These are phyloP conservation scores for Etheostoma cragini DNA, from an alignment of 2,113 vertebrate genomes.

Conservation along the genomic window DNA sequence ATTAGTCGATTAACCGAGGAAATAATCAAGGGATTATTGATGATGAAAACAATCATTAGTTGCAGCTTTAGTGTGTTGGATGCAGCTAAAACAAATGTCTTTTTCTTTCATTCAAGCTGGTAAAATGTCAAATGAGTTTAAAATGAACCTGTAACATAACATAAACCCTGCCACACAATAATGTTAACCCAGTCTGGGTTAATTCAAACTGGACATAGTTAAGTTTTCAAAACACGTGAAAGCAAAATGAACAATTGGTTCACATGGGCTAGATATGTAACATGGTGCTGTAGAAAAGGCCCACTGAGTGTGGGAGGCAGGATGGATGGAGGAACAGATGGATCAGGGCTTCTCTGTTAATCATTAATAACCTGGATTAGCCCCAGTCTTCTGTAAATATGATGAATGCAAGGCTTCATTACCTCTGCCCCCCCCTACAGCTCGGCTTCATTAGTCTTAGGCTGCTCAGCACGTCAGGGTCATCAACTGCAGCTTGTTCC, in stretches of 20 bases:
- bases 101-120: background rate
- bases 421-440: constrained; percentile 59
- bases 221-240: background rate
- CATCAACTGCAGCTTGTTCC: background rate
- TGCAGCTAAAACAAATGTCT: background rate
- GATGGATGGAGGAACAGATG: constrained; percentile 72
- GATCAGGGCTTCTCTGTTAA: constrained; percentile 85
- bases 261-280: background rate
- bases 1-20: too few relatives aligned
- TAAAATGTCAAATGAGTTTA: too few relatives aligned
- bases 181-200: too few relatives aligned
- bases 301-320: constrained; percentile 61
- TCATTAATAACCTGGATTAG: constrained; percentile 86
- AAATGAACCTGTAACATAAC: background rate
- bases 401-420: constrained; percentile 81
- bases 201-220: too few relatives aligned
- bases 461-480: background rate
- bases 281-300: background rate
- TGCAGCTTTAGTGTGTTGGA: background rate
- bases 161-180: background rate
- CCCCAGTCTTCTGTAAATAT: constrained; percentile 87
- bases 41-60: background rate
- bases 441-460: constrained; percentile 68
- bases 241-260: background rate
- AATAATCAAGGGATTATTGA: background rate